Conservation (phyloP, 2,113 vertebrate species). For the Odobenus rosmarus region DNA sequence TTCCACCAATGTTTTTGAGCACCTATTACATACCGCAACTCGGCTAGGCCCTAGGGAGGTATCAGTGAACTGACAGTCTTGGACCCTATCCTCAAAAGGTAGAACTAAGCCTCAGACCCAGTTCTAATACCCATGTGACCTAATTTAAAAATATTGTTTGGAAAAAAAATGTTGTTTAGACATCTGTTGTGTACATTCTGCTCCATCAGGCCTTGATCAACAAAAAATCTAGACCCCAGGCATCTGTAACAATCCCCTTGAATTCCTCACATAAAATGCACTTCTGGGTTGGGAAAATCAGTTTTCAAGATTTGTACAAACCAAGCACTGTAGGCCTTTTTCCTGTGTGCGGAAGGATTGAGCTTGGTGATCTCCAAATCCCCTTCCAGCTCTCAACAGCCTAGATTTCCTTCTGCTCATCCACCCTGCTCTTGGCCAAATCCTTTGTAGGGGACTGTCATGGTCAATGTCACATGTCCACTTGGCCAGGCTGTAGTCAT, state of each 20-base stretch:
- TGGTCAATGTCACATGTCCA: not conserved
- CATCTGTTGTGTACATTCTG: not conserved
- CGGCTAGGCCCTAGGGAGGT: not conserved
- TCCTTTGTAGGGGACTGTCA: not conserved
- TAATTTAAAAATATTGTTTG: not conserved
- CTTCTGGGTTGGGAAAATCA: not conserved
- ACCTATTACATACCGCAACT: not conserved
- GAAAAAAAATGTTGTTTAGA: not conserved
- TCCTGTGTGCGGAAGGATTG: not conserved
- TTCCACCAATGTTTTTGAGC: not conserved
- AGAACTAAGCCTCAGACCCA: not conserved
- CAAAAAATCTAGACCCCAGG: not conserved
- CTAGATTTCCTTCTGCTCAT: not conserved
- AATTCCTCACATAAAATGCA: not conserved
- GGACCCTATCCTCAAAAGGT: not conserved
- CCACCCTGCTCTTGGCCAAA: not conserved
- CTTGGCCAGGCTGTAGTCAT: not conserved
- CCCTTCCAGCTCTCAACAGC: not conserved
- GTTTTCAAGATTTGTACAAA: not conserved
- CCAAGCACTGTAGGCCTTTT: not conserved
- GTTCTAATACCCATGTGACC: not conserved
- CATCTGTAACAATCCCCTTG: not conserved
- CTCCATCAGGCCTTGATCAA: not conserved
- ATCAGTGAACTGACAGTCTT: not conserved
- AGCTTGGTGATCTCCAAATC: not conserved